Percentiles rank a stretch among this genome's conserved stretches.
These are phyloP conservation scores for Pycnonotus jocosus DNA, from an alignment of 2,113 vertebrate species.

Conservation along the genomic window DNA sequence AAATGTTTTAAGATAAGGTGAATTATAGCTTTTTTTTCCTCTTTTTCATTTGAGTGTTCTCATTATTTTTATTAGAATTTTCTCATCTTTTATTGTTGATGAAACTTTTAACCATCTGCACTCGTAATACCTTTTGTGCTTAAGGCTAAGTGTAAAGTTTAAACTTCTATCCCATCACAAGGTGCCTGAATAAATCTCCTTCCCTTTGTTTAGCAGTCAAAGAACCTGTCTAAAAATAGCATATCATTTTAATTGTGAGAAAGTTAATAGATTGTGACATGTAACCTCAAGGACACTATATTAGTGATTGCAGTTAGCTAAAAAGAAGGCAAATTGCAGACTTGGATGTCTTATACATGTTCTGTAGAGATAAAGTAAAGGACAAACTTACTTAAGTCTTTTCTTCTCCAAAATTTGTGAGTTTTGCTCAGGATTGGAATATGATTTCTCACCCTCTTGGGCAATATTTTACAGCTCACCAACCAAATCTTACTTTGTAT, in stretches of 20 bases:
- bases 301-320: background rate
- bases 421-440: background rate
- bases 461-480: background rate
- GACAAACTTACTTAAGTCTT: background rate
- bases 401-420: background rate
- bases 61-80: background rate
- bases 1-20: background rate
- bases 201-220: background rate
- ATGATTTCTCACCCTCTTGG: background rate
- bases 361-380: background rate
- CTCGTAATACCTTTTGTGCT: background rate
- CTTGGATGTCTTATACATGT: background rate
- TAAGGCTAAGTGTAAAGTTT: background rate
- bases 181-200: background rate
- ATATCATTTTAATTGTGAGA: background rate
- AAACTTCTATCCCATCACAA: background rate
- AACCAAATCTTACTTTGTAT: background rate
- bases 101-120: background rate
- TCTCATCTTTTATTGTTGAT: background rate
- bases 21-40: background rate
- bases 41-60: background rate
- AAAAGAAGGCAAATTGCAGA: background rate
- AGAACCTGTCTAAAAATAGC: background rate
- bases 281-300: background rate
- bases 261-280: background rate